phyloP scores from a whole-genome alignment of 2,113 vertebrate species.

The Thalassoma bifasciatum region DNA sequence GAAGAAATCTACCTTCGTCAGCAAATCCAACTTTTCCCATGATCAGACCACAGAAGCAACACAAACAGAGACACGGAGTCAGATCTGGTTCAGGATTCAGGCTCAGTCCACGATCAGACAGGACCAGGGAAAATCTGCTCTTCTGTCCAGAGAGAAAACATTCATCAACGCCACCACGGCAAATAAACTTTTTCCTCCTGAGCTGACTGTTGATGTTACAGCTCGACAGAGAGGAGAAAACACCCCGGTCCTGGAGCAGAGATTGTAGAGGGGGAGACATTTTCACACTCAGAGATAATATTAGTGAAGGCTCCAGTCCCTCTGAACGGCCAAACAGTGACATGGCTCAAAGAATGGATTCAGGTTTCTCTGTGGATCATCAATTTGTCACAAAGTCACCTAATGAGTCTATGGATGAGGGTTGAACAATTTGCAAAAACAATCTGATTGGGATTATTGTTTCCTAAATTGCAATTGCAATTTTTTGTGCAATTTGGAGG shows the following conservation, averaged over 20 bases:
- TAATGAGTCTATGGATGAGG: too few species aligned
- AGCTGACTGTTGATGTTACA: constrained; percentile 11
- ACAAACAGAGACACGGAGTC: background rate
- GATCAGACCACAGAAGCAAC: background rate
- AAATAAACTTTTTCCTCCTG: constrained; percentile 18
- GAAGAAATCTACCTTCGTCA: background rate
- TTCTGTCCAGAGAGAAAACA: constrained; percentile 1
- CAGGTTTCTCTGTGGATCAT: too few species aligned
- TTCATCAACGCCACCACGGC: constrained; percentile 23
- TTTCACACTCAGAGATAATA: constrained; percentile 20
- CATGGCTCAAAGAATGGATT: constrained; percentile 47
- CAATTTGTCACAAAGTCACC: too few species aligned
- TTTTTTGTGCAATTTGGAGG: too few species aligned
- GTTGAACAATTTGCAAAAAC: too few species aligned
- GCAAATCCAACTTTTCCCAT: background rate
- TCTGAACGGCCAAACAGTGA: constrained; percentile 34
- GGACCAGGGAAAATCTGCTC: constrained; percentile 10
- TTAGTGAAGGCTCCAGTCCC: constrained; percentile 6
- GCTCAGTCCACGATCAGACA: background rate
- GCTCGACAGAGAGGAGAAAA: constrained; percentile 15
- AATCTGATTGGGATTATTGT: too few species aligned
- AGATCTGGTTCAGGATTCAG: background rate
- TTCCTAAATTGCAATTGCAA: too few species aligned
- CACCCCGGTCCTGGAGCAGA: background rate
- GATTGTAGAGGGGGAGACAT: constrained; percentile 10